phyloP scores from a whole-genome alignment of 2,797 vertebrate genomes.

The Cryptoprocta ferox region DNA sequence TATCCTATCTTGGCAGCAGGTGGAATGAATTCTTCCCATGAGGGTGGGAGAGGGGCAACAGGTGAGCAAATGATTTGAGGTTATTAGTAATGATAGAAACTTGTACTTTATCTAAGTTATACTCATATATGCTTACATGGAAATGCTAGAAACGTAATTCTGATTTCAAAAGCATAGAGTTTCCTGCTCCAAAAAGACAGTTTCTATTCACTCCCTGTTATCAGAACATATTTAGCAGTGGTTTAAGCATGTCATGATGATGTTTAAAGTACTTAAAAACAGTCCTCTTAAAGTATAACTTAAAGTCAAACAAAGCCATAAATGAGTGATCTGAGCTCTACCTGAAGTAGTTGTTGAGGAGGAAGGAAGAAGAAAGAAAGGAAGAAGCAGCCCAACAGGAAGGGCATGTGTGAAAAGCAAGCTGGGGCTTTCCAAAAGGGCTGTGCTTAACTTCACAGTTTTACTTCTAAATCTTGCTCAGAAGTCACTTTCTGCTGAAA shows the following conservation, averaged over 20 bases:
- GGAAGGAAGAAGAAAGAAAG: neutral
- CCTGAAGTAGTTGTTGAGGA: neutral
- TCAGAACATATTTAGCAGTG: neutral
- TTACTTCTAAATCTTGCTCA: neutral
- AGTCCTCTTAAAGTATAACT: neutral
- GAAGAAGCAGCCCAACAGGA: neutral
- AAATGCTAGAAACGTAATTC: constrained; percentile 40
- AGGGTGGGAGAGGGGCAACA: neutral
- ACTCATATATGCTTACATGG: neutral
- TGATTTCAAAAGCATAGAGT: neutral
- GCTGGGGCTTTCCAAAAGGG: neutral
- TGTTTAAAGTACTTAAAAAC: constrained; percentile 3
- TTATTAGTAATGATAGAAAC: neutral
- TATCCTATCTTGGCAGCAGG: neutral
- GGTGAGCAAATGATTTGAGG: neutral
- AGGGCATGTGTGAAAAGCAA: neutral
- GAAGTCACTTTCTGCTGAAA: constrained; percentile 32
- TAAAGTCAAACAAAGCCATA: neutral
- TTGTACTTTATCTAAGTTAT: neutral
- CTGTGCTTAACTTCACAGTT: neutral
- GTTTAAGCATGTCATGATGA: neutral
- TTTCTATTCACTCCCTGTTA: neutral
- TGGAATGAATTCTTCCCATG: neutral
- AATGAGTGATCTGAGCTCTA: neutral
- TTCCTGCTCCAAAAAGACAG: neutral